A percentile compares a stretch with the other conserved stretches of the same genome.
phyloP scores from a whole-genome alignment of 2,888 invertebrate genomes.

The Synergus gifuensis region DNA sequence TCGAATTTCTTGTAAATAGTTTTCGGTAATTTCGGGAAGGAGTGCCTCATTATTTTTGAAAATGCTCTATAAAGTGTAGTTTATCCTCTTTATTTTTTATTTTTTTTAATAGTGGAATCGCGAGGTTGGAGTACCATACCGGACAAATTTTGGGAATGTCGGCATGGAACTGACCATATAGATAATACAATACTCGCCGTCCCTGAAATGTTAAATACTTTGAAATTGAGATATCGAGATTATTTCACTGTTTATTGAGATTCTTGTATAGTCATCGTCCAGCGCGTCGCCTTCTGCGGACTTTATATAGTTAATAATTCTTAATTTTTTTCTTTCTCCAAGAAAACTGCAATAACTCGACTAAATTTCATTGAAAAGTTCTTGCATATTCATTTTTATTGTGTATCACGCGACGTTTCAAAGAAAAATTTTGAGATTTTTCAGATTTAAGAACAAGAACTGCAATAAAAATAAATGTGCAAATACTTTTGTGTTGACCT shows the following conservation, averaged over 20 bases:
- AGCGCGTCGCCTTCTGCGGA: conserved; percentile 16
- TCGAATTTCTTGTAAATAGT: not conserved
- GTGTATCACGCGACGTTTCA: no score
- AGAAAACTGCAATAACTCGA: not conserved
- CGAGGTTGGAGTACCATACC: not conserved
- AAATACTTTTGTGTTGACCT: no score
- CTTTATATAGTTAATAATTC: conserved; percentile 1
- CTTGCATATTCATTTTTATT: no score
- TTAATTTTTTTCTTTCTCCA: conserved; percentile 5
- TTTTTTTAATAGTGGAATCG: conserved; percentile 7
- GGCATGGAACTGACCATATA: conserved; percentile 1
- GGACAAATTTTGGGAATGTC: not conserved
- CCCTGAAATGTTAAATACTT: conserved; percentile 23
- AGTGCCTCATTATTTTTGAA: not conserved
- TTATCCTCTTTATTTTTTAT: conserved; percentile 2
- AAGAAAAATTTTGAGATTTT: no score
- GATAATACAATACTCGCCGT: conserved; percentile 8
- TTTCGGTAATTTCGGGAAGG: not conserved
- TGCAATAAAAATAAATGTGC: no score
- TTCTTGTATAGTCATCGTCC: conserved; percentile 26
- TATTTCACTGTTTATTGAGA: conserved; percentile 25
- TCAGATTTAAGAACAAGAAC: no score
- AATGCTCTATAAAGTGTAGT: conserved; percentile 4
- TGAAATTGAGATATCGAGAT: conserved; percentile 26
- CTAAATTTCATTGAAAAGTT: no score